Percentiles rank a stretch among this genome's conserved stretches.
Conservation (phyloP, 2,888 invertebrate genomes). For the Silvanus unidentatus region DNA sequence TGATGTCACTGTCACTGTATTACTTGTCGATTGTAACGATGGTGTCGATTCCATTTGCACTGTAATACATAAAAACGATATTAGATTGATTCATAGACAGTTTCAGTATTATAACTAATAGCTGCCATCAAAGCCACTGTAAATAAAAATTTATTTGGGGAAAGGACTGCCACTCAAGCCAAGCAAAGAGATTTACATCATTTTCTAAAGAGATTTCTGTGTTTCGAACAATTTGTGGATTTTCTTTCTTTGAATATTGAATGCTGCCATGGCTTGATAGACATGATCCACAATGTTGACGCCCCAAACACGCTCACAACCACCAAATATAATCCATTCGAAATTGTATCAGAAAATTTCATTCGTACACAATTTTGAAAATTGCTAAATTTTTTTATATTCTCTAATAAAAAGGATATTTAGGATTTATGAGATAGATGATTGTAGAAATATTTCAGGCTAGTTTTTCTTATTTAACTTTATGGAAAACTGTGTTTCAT, state of each 20-base stretch:
- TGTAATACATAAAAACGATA: constrained; percentile 41
- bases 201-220: no score
- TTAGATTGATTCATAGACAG: constrained; percentile 33
- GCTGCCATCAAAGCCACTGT: constrained; percentile 46
- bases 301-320: constrained; percentile 35
- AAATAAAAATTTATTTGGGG: constrained; percentile 32
- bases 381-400: no score
- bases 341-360: constrained; percentile 2
- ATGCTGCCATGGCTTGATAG: constrained; percentile 41
- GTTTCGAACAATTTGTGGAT: no score
- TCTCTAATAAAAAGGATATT: constrained; percentile 25
- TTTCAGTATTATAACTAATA: constrained; percentile 29
- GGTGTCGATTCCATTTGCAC: constrained; percentile 36
- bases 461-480: constrained; percentile 20
- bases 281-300: constrained; percentile 46
- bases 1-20: constrained; percentile 12
- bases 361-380: constrained; percentile 13
- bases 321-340: constrained; percentile 16
- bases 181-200: constrained; percentile 18
- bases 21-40: not conserved
- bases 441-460: constrained; percentile 38
- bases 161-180: constrained; percentile 45
- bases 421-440: constrained; percentile 36
- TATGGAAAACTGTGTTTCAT: constrained; percentile 11
- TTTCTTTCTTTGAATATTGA: constrained; percentile 9